A percentile compares a stretch with the other conserved stretches of the same genome.
Conservation (phyloP, 1,140 invertebrate species). For the Ips typographus region DNA sequence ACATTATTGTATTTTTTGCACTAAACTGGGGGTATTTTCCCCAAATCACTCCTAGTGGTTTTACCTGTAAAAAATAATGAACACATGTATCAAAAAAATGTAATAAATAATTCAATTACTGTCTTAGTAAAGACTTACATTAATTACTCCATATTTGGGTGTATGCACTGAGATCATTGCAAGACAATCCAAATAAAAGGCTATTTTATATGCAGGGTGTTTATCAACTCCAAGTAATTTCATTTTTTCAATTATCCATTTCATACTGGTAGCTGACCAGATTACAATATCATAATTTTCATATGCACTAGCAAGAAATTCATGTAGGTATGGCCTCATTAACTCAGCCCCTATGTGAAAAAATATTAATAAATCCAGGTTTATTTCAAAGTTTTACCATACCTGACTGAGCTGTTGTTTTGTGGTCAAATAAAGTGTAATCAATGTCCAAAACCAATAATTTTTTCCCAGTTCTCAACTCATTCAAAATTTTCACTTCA, state of each 20-base stretch:
- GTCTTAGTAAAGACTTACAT: slow-evolving; percentile 59
- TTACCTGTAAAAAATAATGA: slow-evolving; percentile 61
- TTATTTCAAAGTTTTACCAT: slow-evolving; percentile 3
- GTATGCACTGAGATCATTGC: slow-evolving; percentile 95
- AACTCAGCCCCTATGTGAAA: slow-evolving; percentile 69
- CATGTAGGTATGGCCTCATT: slow-evolving; percentile 94
- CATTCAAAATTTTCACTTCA: slow-evolving; percentile 80
- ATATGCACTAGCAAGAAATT: slow-evolving; percentile 92
- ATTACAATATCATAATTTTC: slow-evolving; percentile 86
- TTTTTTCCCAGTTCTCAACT: slow-evolving; percentile 81
- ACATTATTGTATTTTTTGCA: slow-evolving; percentile 95
- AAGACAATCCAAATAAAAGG: slow-evolving; percentile 85
- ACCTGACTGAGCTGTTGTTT: slow-evolving; percentile 58
- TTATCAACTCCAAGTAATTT: slow-evolving; percentile 81
- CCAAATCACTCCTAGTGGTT: slow-evolving; percentile 96
- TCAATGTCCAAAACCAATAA: slow-evolving; percentile 95
- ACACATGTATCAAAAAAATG: not conserved
- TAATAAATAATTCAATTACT: not conserved
- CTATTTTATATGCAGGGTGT: slow-evolving; percentile 88
- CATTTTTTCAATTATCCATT: slow-evolving; percentile 99
- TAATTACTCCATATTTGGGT: slow-evolving; percentile 83
- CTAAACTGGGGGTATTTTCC: slow-evolving; percentile 89
- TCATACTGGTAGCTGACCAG: slow-evolving; percentile 97
- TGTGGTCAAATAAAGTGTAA: slow-evolving; percentile 95
- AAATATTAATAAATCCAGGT: not conserved